Evolutionary conservation across 2,797 vertebrate genomes (phyloP).

Genomic region (Onychomys torridus): DNA sequence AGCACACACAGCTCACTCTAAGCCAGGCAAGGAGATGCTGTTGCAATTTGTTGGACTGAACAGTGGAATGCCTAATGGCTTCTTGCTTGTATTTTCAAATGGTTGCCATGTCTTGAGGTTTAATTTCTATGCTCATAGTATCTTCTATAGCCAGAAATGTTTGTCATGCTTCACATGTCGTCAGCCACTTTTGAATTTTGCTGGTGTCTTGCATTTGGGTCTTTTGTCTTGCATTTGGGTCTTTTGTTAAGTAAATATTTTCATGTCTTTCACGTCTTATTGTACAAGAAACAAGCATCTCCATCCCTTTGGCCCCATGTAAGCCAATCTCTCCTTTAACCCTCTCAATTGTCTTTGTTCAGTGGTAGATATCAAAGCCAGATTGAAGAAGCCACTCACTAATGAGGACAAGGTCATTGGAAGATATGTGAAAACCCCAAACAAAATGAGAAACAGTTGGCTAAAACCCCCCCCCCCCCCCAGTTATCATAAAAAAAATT

Average conservation of each 20-base stretch:
- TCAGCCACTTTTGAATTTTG: conserved; percentile 40
- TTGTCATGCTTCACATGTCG: conserved; percentile 1
- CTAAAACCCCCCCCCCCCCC: background rate
- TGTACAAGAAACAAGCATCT: conserved; percentile 36
- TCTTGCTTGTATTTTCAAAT: conserved; percentile 24
- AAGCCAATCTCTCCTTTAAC: background rate
- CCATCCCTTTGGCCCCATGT: background rate
- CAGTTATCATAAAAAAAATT: background rate
- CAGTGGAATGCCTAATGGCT: conserved; percentile 46
- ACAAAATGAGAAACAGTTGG: background rate
- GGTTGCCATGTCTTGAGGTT: conserved; percentile 1
- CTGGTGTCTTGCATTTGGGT: background rate
- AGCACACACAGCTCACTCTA: background rate
- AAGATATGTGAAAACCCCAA: conserved; percentile 6
- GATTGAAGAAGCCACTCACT: background rate
- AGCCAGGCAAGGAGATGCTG: background rate
- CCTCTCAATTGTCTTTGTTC: background rate
- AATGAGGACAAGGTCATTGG: conserved; percentile 45
- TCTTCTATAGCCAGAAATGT: background rate
- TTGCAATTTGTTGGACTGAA: conserved; percentile 18
- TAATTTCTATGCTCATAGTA: conserved; percentile 30
- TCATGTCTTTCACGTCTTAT: background rate
- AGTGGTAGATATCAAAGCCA: background rate
- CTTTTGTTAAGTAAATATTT: conserved; percentile 52
- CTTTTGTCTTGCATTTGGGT: conserved; percentile 7